These are phyloP conservation scores for Nomada fabriciana DNA, from an alignment of 2,888 invertebrate species.

Conservation along the genomic window DNA sequence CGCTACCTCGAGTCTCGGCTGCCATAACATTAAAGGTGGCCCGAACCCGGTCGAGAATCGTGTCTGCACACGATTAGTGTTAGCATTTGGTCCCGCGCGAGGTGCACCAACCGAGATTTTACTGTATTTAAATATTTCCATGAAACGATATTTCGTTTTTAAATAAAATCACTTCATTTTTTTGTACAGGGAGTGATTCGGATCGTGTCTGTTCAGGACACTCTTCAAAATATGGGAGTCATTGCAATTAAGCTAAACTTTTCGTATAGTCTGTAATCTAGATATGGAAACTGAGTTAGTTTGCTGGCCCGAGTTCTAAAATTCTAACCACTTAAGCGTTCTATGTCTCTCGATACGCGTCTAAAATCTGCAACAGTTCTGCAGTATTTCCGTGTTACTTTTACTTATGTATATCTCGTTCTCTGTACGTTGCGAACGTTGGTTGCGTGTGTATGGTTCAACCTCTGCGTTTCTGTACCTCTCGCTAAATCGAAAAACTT, in stretches of 20 bases:
- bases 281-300: conserved; percentile 27
- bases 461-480: conserved; percentile 41
- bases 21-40: too few species aligned
- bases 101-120: too few species aligned
- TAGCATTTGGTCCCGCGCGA: too few species aligned
- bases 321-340: conserved; percentile 33
- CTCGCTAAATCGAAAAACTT: conserved; percentile 73
- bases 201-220: neutral
- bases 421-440: conserved; percentile 31
- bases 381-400: conserved; percentile 51
- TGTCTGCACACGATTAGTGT: too few species aligned
- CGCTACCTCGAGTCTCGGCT: too few species aligned
- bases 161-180: too few species aligned
- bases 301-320: conserved; percentile 14
- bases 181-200: neutral
- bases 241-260: conserved; percentile 10
- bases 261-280: conserved; percentile 3
- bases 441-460: conserved; percentile 34
- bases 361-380: conserved; percentile 55
- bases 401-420: conserved; percentile 44
- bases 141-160: too few species aligned
- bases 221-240: neutral
- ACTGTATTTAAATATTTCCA: too few species aligned
- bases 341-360: conserved; percentile 26
- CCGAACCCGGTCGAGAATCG: too few species aligned